Evolutionary conservation across 1,140 invertebrate genomes (phyloP).

Genomic region (Adoxophyes honmai): DNA sequence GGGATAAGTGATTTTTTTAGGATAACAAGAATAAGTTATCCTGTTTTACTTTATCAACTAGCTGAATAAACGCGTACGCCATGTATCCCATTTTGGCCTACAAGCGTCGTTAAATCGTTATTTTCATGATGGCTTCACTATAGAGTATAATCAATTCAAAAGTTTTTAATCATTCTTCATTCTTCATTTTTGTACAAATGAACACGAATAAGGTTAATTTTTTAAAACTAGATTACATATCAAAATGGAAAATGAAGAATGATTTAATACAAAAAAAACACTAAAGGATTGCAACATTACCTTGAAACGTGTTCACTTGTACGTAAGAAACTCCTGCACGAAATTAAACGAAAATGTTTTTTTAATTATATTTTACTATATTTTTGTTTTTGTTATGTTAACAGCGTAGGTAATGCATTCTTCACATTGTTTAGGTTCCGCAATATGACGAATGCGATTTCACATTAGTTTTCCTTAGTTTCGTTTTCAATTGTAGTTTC

Average conservation of each 20-base stretch:
- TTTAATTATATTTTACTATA: constrained; percentile 48
- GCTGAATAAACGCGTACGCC: too few relatives aligned
- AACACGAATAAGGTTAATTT: constrained; percentile 38
- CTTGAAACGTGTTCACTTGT: constrained; percentile 44
- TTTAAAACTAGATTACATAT: constrained; percentile 9
- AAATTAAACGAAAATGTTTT: constrained; percentile 21
- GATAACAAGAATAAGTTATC: too few relatives aligned
- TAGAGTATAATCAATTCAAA: constrained; percentile 8
- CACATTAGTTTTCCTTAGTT: too few relatives aligned
- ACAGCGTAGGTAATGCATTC: too few relatives aligned
- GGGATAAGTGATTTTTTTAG: too few relatives aligned
- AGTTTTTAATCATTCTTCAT: constrained; percentile 46
- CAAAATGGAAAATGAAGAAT: constrained; percentile 52
- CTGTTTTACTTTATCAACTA: too few relatives aligned
- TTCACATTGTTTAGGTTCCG: too few relatives aligned
- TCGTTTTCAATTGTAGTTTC: constrained; percentile 15
- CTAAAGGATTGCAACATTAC: constrained; percentile 30
- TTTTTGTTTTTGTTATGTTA: background rate
- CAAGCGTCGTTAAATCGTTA: too few relatives aligned
- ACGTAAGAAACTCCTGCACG: constrained; percentile 4
- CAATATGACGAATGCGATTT: too few relatives aligned
- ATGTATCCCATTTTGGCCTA: too few relatives aligned
- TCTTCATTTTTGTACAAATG: constrained; percentile 54
- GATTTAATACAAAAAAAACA: constrained; percentile 24
- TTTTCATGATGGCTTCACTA: too few relatives aligned